Base-by-base conservation (phyloP, 1,140 invertebrate genomes). In the Procambarus virginalis region DNA sequence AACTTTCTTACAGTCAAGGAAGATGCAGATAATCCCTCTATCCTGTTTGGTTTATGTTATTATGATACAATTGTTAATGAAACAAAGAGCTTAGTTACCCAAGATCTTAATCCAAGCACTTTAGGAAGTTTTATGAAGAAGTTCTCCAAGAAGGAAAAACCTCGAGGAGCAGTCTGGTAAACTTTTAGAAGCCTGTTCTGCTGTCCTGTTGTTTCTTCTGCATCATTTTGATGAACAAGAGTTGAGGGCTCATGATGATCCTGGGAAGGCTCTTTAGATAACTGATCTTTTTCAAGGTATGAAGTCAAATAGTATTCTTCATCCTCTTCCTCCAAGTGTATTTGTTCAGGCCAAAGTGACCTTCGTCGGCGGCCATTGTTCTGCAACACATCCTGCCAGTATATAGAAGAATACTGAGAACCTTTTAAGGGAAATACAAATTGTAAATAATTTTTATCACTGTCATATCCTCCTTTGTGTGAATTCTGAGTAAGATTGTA, bases 281-380 rank as follows among this genome's bases (percentile, higher is more conserved):
- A 51, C 64, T 49, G 77, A 4, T 83, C 49, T 70, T 79, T 75
- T 4, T 84, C 88, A 20, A 84, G 34, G 17, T 84, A 84, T n/a
- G 87, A 84, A 9, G 81, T 89, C 12, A 60, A 79, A 45, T 84
- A 84, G 9, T 51, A 81, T 76, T 84, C 88, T 9, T 83, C 55
- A 20, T 22, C 75, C 34, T 84, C 81, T 14, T 78, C 73, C 34
- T 76, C 84, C 22, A 46, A 34, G 12, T 55, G 79, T 0, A 20
- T 22, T 6, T 68, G 45, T 45, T 46, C 64, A 58, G 34, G 6
- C 10, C 14, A 45, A 6, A 84, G 49, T 3, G 88, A 89, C 2
- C 88, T 81, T 84, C 75, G 22, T n/a, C 81, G 51, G 45, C 88
- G 55, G 6, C 88, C 88, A 68, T 49, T 85, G 84, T 89, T 89